Percentiles rank a stretch among this genome's conserved stretches.
Conservation (phyloP, 1,140 invertebrate species). For the Solen grandis region DNA sequence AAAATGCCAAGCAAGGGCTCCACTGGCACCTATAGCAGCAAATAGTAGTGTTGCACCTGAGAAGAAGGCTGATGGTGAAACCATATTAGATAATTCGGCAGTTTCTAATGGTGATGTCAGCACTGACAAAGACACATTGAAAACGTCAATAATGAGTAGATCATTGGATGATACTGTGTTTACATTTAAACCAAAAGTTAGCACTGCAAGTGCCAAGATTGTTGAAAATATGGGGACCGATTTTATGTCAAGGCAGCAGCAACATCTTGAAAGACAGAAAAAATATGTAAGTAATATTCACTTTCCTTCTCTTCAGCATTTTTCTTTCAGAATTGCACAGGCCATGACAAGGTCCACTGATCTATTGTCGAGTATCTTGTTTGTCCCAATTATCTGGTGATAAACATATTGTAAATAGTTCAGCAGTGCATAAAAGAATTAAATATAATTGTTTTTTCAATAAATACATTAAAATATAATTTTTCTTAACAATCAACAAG, state of each 20-base stretch:
- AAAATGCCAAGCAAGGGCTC: constrained; percentile 60
- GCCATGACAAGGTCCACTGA: too few species aligned
- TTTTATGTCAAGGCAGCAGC: constrained; percentile 78
- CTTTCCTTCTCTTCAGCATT: too few species aligned
- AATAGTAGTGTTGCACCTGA: constrained; percentile 26
- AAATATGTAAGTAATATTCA: constrained; percentile 73
- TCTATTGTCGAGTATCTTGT: too few species aligned
- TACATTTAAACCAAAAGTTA: constrained; percentile 77
- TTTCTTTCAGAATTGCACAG: too few species aligned
- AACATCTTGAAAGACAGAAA: constrained; percentile 77
- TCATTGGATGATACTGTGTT: constrained; percentile 73
- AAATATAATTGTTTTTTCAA: too few species aligned
- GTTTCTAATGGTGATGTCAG: too few species aligned
- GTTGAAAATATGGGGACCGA: constrained; percentile 76
- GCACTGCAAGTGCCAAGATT: constrained; percentile 73
- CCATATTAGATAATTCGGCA: constrained; percentile 7
- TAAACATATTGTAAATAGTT: too few species aligned
- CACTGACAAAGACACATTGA: constrained; percentile 31
- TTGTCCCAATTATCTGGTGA: too few species aligned
- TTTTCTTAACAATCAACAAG: too few species aligned
- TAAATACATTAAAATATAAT: too few species aligned
- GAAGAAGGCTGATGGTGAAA: not conserved
- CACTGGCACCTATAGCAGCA: constrained; percentile 63
- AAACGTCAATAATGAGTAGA: constrained; percentile 57
- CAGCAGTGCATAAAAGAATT: too few species aligned